A percentile compares a stretch with the other conserved stretches of the same genome.
Conservation (phyloP, 1,140 invertebrate species). For the Drosophila arizonae region DNA sequence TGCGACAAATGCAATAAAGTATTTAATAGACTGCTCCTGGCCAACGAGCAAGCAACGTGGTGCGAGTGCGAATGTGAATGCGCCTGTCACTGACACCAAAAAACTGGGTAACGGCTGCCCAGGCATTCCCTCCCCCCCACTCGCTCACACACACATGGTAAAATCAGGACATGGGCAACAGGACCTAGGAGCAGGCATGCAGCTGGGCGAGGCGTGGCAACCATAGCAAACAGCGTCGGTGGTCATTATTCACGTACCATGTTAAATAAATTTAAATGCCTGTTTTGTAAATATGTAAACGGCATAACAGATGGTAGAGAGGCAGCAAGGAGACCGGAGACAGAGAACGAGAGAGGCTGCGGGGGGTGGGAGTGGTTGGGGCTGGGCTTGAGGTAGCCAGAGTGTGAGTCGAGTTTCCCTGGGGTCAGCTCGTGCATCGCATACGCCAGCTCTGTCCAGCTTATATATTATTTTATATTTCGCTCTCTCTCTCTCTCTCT, state of each 20-base stretch:
- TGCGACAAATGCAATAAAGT: conserved; percentile 82
- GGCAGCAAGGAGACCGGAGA: neutral
- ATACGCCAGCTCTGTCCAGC: conserved; percentile 20
- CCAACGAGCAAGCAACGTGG: conserved; percentile 32
- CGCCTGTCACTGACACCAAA: conserved; percentile 73
- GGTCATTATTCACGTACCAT: conserved; percentile 80
- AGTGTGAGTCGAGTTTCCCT: neutral
- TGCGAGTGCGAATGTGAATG: conserved; percentile 6
- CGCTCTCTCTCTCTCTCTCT: no score
- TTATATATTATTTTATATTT: neutral
- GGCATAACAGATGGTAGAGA: conserved; percentile 65
- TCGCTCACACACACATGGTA: neutral
- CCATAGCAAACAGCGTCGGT: conserved; percentile 53
- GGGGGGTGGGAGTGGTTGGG: neutral
- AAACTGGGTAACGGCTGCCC: conserved; percentile 10
- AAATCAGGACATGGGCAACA: conserved; percentile 6
- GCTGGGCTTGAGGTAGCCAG: neutral
- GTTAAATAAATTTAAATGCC: conserved; percentile 81
- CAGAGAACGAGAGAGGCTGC: neutral
- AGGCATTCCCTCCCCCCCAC: neutral
- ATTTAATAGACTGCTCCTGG: conserved; percentile 81
- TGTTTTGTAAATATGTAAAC: conserved; percentile 79
- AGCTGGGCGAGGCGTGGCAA: conserved; percentile 47
- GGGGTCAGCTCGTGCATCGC: conserved; percentile 15
- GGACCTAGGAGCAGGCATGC: neutral